A percentile compares a stretch with the other conserved stretches of the same genome.
Evolutionary conservation across 2,888 invertebrate species (phyloP).

Genomic region (Ectemnius cavifrons): DNA sequence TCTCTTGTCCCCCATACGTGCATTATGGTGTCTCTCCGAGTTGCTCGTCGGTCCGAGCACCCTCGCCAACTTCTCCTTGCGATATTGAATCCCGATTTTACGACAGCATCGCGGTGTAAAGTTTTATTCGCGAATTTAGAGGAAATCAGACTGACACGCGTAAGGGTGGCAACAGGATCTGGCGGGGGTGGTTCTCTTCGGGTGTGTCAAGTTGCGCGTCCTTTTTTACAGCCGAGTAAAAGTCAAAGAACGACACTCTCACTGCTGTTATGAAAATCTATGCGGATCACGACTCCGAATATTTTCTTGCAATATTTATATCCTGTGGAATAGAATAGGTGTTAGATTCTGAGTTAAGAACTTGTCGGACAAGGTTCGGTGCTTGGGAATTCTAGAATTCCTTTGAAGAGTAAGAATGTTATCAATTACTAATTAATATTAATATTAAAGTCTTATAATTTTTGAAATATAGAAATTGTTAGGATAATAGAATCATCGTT

Average conservation of each 20-base stretch:
- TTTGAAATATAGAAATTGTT: too few relatives aligned
- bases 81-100: conserved; percentile 54
- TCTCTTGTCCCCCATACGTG: background rate
- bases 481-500: too few relatives aligned
- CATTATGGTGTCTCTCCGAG: too few relatives aligned
- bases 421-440: too few relatives aligned
- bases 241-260: conserved; percentile 17
- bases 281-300: background rate
- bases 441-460: too few relatives aligned
- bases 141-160: conserved; percentile 68
- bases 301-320: background rate
- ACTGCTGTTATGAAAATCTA: background rate
- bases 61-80: background rate
- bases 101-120: conserved; percentile 70
- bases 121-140: conserved; percentile 76
- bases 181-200: conserved; percentile 11
- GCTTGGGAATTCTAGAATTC: too few relatives aligned
- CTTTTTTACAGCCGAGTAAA: conserved; percentile 54
- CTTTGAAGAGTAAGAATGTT: too few relatives aligned
- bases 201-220: conserved; percentile 36
- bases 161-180: background rate
- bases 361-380: too few relatives aligned
- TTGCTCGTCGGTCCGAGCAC: too few relatives aligned
- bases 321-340: too few relatives aligned
- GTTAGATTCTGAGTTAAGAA: too few relatives aligned